Base-by-base conservation (phyloP, 2,888 invertebrate species). In the Clunio marinus region DNA sequence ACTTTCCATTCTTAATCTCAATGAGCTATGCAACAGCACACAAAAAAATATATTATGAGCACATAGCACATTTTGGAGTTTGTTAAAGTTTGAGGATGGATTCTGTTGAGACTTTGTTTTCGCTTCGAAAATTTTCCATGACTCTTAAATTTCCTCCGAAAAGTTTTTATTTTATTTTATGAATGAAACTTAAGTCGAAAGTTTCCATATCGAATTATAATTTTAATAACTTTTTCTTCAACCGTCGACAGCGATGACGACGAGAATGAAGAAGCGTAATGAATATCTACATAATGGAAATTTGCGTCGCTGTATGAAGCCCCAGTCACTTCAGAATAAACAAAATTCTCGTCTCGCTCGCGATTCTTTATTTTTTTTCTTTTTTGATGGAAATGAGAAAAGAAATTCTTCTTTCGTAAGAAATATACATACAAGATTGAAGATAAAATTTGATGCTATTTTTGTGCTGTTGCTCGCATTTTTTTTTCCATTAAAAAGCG, bases 171-270 rank as follows among this genome's bases (percentile, higher is more conserved):
- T 46, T 57, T 15, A 57, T 57, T n/a, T n/a, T n/a, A n/a, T n/a
- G 51, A 24, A 46, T 22, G 24, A 46, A n/a, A 63, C 20, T 15
- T 46, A 41, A 63, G 35, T 63, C 37, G 37, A 24, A 66, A 55
- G 13, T 66, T 66, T 55, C 20, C 32, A 32, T 66, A 66, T 66
- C 51, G 66, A 66, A 55, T 66, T 66, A 55, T 66, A 66, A 51
- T 66, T 51, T 66, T 66, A 66, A 66, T 66, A 66, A 66, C 66
- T 66, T 55, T 35, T 55, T 8, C 35, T 35, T 58, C 66, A 22
- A 66, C 27, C 5, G 3, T 20, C 13, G 57, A 32, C 4, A 4
- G 32, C 5, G 10, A 32, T 10, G 10, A 32, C 32, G 10, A 32
- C 5, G 57, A 17, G 13, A 57, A 57, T 20, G 57, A 24, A 57